Evolutionary conservation across 2,888 invertebrate genomes (phyloP), one percentile per base, ranked within the genome.

Genomic region (Mycogona germanica): DNA sequence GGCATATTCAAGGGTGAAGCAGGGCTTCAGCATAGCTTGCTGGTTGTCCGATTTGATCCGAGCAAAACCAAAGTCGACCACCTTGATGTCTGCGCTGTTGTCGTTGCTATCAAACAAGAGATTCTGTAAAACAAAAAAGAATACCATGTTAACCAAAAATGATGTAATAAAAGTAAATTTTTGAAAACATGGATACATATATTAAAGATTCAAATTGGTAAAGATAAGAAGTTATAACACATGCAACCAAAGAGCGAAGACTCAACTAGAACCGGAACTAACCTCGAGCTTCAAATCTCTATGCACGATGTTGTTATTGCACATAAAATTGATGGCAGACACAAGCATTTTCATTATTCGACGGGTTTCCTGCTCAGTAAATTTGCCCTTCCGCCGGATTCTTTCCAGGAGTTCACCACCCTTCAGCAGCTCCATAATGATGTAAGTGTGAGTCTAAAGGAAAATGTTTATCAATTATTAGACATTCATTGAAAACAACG

Each of bases 31-130:
- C 64, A 81, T 68, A 21, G 63, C 63, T 1, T 74, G 70, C 1
- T 74, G 70, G 53, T 75, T 74, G 56, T 77, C 74, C 42, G 76
- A 78, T 64, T 82, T 80, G 60, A 80, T 72, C n/a, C 87, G 75
- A 17, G 96, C 92, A 72, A 95, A 95, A 9, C 97, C 96, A 70
- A 97, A 97, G 73, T 97, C 97, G 1, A 96, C 87, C 38, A 97
- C 80, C 68, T 93, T 92, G 21, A 96, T 78, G 61, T 77, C 75
- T 14, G 79, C 75, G 58, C 75, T 67, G 57, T 75, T 76, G 55
- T 67, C 71, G 37, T 70, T 67, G 58, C 77, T 74, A 7, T 77
- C 77, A 66, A 82, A 85, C 21, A 85, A 73, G 44, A 84, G 71
- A 68, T 85, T 85, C 75, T 80, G 64, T 66, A 64, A 55, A n/a